Base-by-base conservation (phyloP, 2,113 vertebrate species). In the Ahaetulla prasina region DNA sequence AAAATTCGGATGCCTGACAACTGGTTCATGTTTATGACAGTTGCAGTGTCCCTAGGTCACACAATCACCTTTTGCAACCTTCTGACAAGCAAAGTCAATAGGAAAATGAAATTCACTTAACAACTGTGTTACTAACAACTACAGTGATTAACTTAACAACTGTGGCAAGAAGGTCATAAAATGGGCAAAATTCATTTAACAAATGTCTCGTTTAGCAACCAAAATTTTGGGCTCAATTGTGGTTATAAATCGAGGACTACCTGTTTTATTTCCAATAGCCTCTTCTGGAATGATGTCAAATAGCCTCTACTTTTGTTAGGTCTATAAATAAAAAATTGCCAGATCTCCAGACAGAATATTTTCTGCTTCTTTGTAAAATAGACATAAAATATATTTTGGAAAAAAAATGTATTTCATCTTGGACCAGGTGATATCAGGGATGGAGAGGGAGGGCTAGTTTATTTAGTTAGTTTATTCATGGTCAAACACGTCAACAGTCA, bases 221-320 rank as follows among this genome's bases (percentile, higher is more conserved):
- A 11, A 63, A 63, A n/a, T 63, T 12, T 63, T 30, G 4, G 27
- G 27, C 60, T 63, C 4, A 63, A 14, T 30, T 63, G 11, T 63
- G 60, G 11, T 63, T 30, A 12, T 63, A 63, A 30, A 4, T 63
- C 4, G 11, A 63, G 60, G 60, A n/a, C 27, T 63, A 60, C 9
- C 3, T 30, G 1, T 68, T 54, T 30, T 85, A 74, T 92, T 93
- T 96, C 90, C 91, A 94, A 91, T 47, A 93, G 93, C 86, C 63
- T n/a, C 57, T 95, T 87, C 63, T 92, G 10, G 90, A 87, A 89
- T 55, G 54, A 23, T 60, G 87, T 87, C 23, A 55, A 87, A 52
- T 16, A 63, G 16, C 3, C 3, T 14, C 23, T 3, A 1, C 45
- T 35, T 16, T 85, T 39, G 0, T 25, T n/a, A 91, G 23, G 5